A percentile compares a stretch with the other conserved stretches of the same genome.
Evolutionary conservation across 2,888 invertebrate species (phyloP).

Genomic region (Diachrysia chrysitis): DNA sequence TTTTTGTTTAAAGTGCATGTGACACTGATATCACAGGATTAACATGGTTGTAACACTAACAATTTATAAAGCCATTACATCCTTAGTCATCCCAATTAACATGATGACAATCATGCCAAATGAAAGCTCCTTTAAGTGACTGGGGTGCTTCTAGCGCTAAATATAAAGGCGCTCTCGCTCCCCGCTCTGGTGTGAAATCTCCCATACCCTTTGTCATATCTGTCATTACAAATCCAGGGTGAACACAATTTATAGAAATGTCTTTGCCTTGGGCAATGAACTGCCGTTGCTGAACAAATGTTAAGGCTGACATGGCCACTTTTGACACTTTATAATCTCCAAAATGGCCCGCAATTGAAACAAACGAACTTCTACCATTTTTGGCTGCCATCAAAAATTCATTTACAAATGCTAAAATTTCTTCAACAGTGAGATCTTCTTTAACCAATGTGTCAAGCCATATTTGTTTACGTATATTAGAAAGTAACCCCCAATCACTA

Average conservation of each 20-base stretch:
- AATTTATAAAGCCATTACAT: conserved; percentile 67
- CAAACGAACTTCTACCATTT: conserved; percentile 80
- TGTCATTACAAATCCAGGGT: conserved; percentile 86
- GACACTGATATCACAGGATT: conserved; percentile 87
- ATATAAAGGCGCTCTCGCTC: conserved; percentile 82
- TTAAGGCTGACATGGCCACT: conserved; percentile 84
- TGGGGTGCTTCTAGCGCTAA: conserved; percentile 84
- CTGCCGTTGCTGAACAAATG: conserved; percentile 84
- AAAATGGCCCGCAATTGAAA: conserved; percentile 83
- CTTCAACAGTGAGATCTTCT: conserved; percentile 85
- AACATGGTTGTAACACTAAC: conserved; percentile 76
- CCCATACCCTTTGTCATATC: conserved; percentile 88
- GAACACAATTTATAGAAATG: conserved; percentile 85
- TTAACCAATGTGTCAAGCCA: conserved; percentile 83
- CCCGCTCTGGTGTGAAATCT: conserved; percentile 83
- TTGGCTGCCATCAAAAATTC: conserved; percentile 89
- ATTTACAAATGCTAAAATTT: conserved; percentile 87
- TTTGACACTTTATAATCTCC: conserved; percentile 87
- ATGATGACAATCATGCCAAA: conserved; percentile 86
- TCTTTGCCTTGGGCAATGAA: conserved; percentile 85
- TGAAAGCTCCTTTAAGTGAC: conserved; percentile 82
- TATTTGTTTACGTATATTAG: conserved; percentile 82
- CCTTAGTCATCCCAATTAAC: conserved; percentile 87
- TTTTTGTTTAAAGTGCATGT: conserved; percentile 84
- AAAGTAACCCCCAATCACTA: conserved; percentile 88